Conservation (phyloP, 1,140 invertebrate species). For the Drosophila sturtevanti region DNA sequence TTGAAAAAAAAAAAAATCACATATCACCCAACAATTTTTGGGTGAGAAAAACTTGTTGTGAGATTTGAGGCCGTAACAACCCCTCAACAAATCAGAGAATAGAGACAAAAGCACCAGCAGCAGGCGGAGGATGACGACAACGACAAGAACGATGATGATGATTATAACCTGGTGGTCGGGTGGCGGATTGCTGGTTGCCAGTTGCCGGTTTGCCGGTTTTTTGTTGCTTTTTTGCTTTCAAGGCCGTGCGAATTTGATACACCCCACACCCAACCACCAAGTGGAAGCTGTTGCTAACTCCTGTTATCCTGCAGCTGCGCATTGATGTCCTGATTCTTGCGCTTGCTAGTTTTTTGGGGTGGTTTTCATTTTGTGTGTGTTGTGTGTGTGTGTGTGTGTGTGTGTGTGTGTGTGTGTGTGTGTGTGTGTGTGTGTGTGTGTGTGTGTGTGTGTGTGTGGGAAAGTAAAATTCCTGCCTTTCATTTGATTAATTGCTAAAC, state of each 20-base stretch:
- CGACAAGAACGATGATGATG: neutral
- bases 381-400: too few species aligned
- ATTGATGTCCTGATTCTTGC: slow-evolving; percentile 34
- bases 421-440: too few species aligned
- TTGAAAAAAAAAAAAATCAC: slow-evolving; percentile 43
- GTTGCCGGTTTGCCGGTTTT: slow-evolving; percentile 49
- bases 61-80: slow-evolving; percentile 32
- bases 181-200: slow-evolving; percentile 8
- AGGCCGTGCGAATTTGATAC: slow-evolving; percentile 9
- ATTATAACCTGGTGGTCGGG: slow-evolving; percentile 33
- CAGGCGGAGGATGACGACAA: slow-evolving; percentile 18
- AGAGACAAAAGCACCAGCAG: slow-evolving; percentile 68
- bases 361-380: slow-evolving; percentile 44
- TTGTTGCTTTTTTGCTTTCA: slow-evolving; percentile 13
- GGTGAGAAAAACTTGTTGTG: slow-evolving; percentile 51
- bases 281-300: slow-evolving; percentile 42
- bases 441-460: too few species aligned
- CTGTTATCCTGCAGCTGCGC: slow-evolving; percentile 65
- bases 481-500: slow-evolving; percentile 57
- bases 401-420: too few species aligned
- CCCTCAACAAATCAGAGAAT: slow-evolving; percentile 40
- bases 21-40: slow-evolving; percentile 25
- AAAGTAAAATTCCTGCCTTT: slow-evolving; percentile 51
- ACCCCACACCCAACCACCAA: slow-evolving; percentile 5
- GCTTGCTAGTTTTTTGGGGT: slow-evolving; percentile 38